Conservation (phyloP, 2,888 invertebrate species). For the Cerastoderma edule region DNA sequence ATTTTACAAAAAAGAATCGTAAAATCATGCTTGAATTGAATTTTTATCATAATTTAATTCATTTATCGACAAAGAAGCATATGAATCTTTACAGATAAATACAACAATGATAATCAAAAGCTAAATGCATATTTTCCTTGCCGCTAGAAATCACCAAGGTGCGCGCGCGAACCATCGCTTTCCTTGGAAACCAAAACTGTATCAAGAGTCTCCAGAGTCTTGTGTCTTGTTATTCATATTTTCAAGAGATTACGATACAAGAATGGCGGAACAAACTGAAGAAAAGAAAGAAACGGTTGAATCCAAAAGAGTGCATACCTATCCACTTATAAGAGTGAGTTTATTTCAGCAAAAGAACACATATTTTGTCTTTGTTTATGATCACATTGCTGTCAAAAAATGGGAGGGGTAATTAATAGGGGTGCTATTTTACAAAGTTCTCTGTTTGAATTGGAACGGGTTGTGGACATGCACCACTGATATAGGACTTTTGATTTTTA, state of each 20-base stretch:
- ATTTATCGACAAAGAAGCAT: no score
- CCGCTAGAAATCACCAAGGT: no score
- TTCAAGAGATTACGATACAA: no score
- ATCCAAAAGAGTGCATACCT: conserved; percentile 85
- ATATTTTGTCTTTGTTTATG: background rate
- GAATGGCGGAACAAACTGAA: conserved; percentile 80
- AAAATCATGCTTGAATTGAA: no score
- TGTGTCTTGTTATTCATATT: no score
- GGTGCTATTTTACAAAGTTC: background rate
- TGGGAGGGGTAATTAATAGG: background rate
- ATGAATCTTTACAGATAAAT: background rate
- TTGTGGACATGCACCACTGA: background rate
- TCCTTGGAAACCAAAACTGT: conserved; percentile 42
- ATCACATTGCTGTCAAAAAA: background rate
- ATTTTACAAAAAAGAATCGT: no score
- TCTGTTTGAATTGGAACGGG: background rate
- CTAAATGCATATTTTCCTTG: no score
- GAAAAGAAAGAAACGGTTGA: conserved; percentile 80
- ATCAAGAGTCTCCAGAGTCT: no score
- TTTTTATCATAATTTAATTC: no score
- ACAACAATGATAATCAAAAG: no score
- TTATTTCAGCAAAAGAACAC: background rate
- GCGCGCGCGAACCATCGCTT: no score
- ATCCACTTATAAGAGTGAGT: conserved; percentile 91
- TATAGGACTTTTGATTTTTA: background rate